phyloP scores from a whole-genome alignment of 1,140 invertebrate genomes.

The Delia radicum region DNA sequence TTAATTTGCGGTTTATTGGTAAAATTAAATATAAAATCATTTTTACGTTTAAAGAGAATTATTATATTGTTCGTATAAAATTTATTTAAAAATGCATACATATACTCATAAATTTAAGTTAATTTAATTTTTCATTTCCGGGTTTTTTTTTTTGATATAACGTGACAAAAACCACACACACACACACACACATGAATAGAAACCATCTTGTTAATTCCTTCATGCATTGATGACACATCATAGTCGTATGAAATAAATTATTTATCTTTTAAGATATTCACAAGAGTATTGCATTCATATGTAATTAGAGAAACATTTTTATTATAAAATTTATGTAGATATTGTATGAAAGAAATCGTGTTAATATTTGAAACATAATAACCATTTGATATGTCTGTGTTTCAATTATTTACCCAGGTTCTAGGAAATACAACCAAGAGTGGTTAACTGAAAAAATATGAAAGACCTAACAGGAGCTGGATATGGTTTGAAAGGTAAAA shows the following conservation, averaged over 20 bases:
- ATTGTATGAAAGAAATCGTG: not conserved
- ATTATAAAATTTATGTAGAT: not conserved
- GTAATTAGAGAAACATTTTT: not conserved
- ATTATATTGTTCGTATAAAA: too few relatives aligned
- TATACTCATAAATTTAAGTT: too few relatives aligned
- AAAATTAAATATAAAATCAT: too few relatives aligned
- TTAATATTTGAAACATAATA: not conserved
- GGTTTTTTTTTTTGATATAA: too few relatives aligned
- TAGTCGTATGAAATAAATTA: not conserved
- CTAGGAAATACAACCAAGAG: not conserved
- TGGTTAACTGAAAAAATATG: not conserved
- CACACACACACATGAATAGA: too few relatives aligned
- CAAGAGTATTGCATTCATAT: not conserved
- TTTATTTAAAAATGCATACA: too few relatives aligned
- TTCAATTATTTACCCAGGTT: not conserved
- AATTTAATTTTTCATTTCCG: too few relatives aligned
- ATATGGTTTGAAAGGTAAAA: not conserved
- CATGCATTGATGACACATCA: not conserved
- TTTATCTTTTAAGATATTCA: not conserved
- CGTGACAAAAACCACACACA: not conserved
- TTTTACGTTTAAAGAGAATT: too few relatives aligned
- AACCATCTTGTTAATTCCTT: not conserved
- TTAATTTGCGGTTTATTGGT: too few relatives aligned
- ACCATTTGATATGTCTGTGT: not conserved
- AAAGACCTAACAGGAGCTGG: too few relatives aligned